These are phyloP conservation scores for Agonopterix alstromeriana DNA, from an alignment of 2,888 invertebrate species.

Conservation along the genomic window DNA sequence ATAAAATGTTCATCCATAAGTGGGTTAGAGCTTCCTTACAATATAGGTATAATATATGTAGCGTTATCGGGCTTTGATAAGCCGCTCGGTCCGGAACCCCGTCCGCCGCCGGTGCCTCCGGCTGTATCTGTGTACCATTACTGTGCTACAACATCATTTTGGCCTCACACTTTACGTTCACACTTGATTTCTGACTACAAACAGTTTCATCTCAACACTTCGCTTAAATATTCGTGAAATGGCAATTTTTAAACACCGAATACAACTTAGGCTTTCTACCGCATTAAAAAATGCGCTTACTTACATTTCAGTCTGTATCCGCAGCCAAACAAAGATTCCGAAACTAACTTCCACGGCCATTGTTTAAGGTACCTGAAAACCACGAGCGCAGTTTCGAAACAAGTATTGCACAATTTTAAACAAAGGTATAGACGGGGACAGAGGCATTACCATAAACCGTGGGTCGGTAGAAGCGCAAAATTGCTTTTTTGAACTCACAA, in stretches of 20 bases:
- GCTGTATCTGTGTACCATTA: slow-evolving; percentile 38
- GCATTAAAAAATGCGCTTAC: slow-evolving; percentile 15
- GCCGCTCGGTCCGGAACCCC: slow-evolving; percentile 44
- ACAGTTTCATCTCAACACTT: slow-evolving; percentile 1
- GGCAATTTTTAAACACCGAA: background rate
- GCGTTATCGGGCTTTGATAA: slow-evolving; percentile 64
- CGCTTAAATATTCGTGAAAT: background rate
- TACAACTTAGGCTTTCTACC: background rate
- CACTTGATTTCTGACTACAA: slow-evolving; percentile 29
- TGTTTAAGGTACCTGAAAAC: slow-evolving; percentile 60
- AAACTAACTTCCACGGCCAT: slow-evolving; percentile 48
- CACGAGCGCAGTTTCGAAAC: slow-evolving; percentile 54
- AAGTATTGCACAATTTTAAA: slow-evolving; percentile 68
- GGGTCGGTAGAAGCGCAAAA: slow-evolving; percentile 49
- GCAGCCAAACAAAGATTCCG: slow-evolving; percentile 55
- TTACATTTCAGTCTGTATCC: slow-evolving; percentile 35
- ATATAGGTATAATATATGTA: slow-evolving; percentile 22
- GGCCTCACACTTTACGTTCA: slow-evolving; percentile 36
- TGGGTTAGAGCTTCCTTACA: slow-evolving; percentile 28
- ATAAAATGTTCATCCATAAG: slow-evolving; percentile 29
- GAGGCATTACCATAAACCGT: slow-evolving; percentile 65
- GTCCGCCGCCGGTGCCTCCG: slow-evolving; percentile 38
- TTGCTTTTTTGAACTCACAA: slow-evolving; percentile 73
- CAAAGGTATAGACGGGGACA: slow-evolving; percentile 57
- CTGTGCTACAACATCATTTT: slow-evolving; percentile 34